Evolutionary conservation across 1,140 invertebrate species (phyloP), one percentile per base, ranked within the genome.

Genomic region (Bombyx mandarina): DNA sequence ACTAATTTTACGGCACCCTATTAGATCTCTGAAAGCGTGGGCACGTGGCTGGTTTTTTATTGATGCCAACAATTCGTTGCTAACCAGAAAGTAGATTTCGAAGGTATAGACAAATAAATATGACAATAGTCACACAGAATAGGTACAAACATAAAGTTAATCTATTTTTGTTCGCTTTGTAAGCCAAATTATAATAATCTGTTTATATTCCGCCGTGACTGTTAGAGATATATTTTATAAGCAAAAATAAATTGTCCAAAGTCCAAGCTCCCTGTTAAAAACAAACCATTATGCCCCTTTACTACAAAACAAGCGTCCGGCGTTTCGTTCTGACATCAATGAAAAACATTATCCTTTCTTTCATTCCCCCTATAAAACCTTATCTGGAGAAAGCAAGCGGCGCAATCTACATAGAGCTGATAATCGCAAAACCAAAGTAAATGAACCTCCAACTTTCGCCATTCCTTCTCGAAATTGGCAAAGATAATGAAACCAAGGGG

Each of bases 371-470:
- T 62, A 82, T 78, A 56, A 86, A 86, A 78, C 73, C 81, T 86
- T 86, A 86, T 86, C 83, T 83, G 63, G 78, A 76, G 82, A 82
- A 84, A 84, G 80, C 81, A 81, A 64, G 64, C 70, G 66, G 61
- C 72, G 71, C 81, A 82, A 86, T 86, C 82, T 86, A 82, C 82
- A 86, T 86, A 86, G 80, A 71, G 78, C 79, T 86, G 82, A 86
- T 86, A 82, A 82, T 79, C 63, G 80, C 75, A 73, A 54, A 68
- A 78, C 82, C 75, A 79, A 12, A 52, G 6, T 61, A 71, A 26
- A 18, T 45, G 61, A 78, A 72, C 12, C 75, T 52, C 62, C 60
- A 69, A 72, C 64, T 67, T 71, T 73, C 61, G 62, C 61, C 57
- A 26, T 45, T 42, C 53, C 56, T 43, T 54, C 52, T 56, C 48